phyloP scores from a whole-genome alignment of 1,140 invertebrate species.

The Marisa cornuarietis region DNA sequence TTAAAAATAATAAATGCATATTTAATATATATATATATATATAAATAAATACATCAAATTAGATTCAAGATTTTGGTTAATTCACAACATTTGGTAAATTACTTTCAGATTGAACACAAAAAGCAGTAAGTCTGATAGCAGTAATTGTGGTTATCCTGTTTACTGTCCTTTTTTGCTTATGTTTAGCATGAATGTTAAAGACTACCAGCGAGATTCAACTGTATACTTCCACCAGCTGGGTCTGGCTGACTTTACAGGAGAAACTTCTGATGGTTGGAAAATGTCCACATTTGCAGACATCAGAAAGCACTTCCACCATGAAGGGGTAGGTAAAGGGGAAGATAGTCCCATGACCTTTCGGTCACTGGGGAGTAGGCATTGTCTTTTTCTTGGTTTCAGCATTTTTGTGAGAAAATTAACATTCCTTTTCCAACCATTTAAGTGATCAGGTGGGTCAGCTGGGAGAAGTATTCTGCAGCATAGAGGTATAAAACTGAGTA shows the following conservation, averaged over 20 bases:
- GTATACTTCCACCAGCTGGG: conserved; percentile 33
- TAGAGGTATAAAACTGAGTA: too few relatives aligned
- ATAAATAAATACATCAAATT: too few relatives aligned
- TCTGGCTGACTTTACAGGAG: conserved; percentile 31
- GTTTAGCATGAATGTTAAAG: conserved; percentile 29
- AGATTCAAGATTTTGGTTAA: too few relatives aligned
- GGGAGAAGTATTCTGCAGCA: too few relatives aligned
- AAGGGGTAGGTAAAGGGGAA: conserved; percentile 6
- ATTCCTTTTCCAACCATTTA: neutral
- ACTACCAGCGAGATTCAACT: conserved; percentile 20
- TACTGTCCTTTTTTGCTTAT: neutral
- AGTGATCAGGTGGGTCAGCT: too few relatives aligned
- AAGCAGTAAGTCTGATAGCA: too few relatives aligned
- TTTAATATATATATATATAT: too few relatives aligned
- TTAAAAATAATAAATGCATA: too few relatives aligned
- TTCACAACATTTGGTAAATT: too few relatives aligned
- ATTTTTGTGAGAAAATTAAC: neutral
- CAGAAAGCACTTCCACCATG: conserved; percentile 12
- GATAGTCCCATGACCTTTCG: neutral
- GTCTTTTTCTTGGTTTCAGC: neutral
- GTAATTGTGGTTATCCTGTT: neutral
- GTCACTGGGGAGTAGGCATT: neutral
- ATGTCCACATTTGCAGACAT: conserved; percentile 35
- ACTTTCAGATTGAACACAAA: too few relatives aligned
- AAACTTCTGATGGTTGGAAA: conserved; percentile 29